Conservation (phyloP, 2,113 vertebrate species). For the Carettochelys insculpta region DNA sequence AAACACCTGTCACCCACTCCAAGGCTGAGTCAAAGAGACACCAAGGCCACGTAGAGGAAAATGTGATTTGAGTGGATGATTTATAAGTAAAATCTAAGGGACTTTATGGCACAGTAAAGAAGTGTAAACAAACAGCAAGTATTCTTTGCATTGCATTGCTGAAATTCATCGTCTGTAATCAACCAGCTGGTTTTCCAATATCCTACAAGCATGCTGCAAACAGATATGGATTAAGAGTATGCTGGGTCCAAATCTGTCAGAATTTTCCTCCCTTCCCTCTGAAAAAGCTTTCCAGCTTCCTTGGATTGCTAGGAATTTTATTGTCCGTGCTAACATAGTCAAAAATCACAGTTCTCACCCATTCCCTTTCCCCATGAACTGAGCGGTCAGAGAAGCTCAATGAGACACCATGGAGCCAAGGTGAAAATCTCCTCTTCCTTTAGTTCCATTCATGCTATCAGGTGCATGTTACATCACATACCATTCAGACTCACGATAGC, state of each 20-base stretch:
- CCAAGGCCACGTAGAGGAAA: not conserved
- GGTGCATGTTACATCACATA: not conserved
- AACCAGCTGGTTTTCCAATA: not conserved
- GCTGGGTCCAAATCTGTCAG: not conserved
- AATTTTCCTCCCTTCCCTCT: not conserved
- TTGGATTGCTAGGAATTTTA: not conserved
- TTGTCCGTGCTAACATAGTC: not conserved
- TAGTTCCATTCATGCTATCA: not conserved
- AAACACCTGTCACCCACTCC: not conserved
- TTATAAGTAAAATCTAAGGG: not conserved
- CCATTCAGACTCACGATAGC: constrained; percentile 3
- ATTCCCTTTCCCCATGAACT: not conserved
- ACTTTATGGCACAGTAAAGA: not conserved
- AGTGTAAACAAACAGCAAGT: not conserved
- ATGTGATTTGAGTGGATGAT: not conserved
- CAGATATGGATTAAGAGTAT: not conserved
- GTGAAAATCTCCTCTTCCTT: constrained; percentile 13
- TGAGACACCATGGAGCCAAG: not conserved
- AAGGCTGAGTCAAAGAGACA: not conserved
- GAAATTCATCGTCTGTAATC: not conserved
- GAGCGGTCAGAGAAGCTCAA: not conserved
- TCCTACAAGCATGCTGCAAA: not conserved
- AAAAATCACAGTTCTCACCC: not conserved
- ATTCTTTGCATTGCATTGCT: not conserved
- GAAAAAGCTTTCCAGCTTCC: not conserved